Conservation (phyloP, 1,140 invertebrate species). For the Cherax destructor region DNA sequence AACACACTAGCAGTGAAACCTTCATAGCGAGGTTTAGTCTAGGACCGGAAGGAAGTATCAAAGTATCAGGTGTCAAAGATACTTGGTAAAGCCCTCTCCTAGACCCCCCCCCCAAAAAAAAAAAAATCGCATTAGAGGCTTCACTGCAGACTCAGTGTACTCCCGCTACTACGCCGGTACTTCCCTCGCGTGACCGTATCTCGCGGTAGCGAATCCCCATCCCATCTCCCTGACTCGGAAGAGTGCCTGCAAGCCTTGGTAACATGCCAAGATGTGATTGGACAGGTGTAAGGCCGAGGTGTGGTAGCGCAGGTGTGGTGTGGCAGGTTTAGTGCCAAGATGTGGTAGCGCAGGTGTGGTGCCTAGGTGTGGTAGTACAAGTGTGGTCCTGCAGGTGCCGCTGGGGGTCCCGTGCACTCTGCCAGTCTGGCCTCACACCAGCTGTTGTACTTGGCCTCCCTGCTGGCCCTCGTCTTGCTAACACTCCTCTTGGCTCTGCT, state of each 20-base stretch:
- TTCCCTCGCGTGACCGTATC: neutral
- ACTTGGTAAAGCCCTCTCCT: too few relatives aligned
- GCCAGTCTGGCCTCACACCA: neutral
- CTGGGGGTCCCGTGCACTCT: neutral
- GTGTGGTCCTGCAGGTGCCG: neutral
- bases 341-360: neutral
- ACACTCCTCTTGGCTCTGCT: constrained; percentile 26
- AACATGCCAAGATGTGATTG: neutral
- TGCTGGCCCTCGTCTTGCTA: constrained; percentile 39
- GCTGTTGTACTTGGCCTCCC: constrained; percentile 7
- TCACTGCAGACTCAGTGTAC: too few relatives aligned
- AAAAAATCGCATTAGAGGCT: too few relatives aligned
- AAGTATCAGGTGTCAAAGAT: too few relatives aligned
- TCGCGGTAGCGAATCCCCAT: neutral
- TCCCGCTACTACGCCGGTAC: too few relatives aligned
- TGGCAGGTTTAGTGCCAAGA: neutral
- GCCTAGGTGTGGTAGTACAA: constrained; percentile 6
- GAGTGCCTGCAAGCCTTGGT: neutral
- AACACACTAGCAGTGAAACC: too few relatives aligned
- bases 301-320: neutral
- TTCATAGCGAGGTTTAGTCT: too few relatives aligned
- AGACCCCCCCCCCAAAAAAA: too few relatives aligned
- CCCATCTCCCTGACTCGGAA: neutral
- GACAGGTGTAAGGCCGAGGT: neutral
- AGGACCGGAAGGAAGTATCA: too few relatives aligned